A percentile compares a stretch with the other conserved stretches of the same genome.
Evolutionary conservation across 2,888 invertebrate genomes (phyloP).

Genomic region (Acrobasis consociella): DNA sequence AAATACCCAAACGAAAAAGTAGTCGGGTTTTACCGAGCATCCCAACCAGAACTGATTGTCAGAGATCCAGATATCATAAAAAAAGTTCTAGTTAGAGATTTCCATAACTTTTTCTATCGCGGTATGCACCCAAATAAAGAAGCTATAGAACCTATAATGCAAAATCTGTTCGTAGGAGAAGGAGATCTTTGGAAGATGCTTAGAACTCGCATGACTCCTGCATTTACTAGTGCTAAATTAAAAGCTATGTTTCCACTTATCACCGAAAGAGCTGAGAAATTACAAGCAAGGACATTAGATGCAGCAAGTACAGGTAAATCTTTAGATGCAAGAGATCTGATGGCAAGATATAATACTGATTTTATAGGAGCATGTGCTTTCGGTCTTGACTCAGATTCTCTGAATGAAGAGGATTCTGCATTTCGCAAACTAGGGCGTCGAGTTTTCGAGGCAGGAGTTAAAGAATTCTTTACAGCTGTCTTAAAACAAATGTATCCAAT

Average conservation of each 20-base stretch:
- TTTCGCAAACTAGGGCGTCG: conserved; percentile 25
- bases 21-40: conserved; percentile 13
- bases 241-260: conserved; percentile 28
- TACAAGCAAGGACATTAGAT: conserved; percentile 9
- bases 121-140: conserved; percentile 6
- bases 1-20: conserved; percentile 20
- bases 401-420: conserved; percentile 23
- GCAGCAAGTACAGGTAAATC: conserved; percentile 28
- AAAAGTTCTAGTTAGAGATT: conserved; percentile 20
- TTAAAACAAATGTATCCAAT: conserved; percentile 35
- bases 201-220: conserved; percentile 24
- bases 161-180: conserved; percentile 24
- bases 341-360: conserved; percentile 43
- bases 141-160: conserved; percentile 24
- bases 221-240: conserved; percentile 24
- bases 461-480: conserved; percentile 33
- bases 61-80: conserved; percentile 23
- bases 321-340: conserved; percentile 38
- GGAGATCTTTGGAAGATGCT: conserved; percentile 27
- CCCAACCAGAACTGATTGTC: conserved; percentile 12
- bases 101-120: conserved; percentile 8
- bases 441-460: conserved; percentile 28
- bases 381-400: conserved; percentile 36
- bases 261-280: conserved; percentile 19
- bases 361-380: conserved; percentile 44